Evolutionary conservation across 1,140 invertebrate species (phyloP).

Genomic region (Conus ventricosus): DNA sequence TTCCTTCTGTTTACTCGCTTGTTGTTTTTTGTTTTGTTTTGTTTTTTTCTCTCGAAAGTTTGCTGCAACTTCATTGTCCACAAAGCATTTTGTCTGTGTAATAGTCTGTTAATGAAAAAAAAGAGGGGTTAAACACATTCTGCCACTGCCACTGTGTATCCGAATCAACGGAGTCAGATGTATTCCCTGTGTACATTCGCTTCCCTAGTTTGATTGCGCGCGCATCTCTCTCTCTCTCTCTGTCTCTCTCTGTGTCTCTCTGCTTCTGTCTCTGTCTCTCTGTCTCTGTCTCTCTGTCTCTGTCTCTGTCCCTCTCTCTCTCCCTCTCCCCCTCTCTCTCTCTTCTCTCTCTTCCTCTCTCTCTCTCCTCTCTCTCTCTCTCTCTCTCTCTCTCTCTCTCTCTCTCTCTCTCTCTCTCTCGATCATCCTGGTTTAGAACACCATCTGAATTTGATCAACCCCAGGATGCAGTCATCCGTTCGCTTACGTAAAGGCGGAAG

Average conservation of each 20-base stretch:
- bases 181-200: not conserved
- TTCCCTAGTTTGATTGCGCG: not conserved
- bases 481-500: no score
- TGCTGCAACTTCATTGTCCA: not conserved
- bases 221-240: not conserved
- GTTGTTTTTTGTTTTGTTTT: not conserved
- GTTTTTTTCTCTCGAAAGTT: not conserved
- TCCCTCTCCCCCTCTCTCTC: not conserved
- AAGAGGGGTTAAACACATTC: no score
- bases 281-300: not conserved
- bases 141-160: no score
- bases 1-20: not conserved
- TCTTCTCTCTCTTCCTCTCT: not conserved
- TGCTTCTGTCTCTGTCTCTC: slow-evolving; percentile 1
- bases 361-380: not conserved
- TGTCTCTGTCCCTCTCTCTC: no score
- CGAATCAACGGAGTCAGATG: no score
- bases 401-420: slow-evolving; percentile 6
- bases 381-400: slow-evolving; percentile 13
- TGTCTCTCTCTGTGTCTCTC: not conserved
- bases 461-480: no score
- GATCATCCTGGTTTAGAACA: no score
- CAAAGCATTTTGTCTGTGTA: no score
- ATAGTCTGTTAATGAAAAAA: no score
- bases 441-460: not conserved